phyloP scores from a whole-genome alignment of 2,888 invertebrate species.

The Xylophagus ater region DNA sequence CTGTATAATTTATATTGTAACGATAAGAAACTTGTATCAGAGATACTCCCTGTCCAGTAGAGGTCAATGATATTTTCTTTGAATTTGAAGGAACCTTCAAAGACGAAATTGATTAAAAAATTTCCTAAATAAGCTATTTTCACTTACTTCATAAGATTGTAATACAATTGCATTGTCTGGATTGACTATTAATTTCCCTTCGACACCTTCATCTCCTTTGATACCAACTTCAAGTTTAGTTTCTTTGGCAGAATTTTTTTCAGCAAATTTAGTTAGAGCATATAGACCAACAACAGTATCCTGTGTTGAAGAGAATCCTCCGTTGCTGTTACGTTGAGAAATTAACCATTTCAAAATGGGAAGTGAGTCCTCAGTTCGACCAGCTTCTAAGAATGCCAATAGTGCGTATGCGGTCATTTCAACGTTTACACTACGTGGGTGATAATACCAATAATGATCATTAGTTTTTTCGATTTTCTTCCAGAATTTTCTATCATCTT shows the following conservation, averaged over 20 bases:
- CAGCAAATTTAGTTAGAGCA: slow-evolving; percentile 40
- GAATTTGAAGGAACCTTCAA: slow-evolving; percentile 26
- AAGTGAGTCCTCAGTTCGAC: slow-evolving; percentile 40
- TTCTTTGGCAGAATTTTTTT: slow-evolving; percentile 40
- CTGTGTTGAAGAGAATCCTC: slow-evolving; percentile 67
- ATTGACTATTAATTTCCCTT: slow-evolving; percentile 48
- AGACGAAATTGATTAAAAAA: neutral
- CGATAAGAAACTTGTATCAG: slow-evolving; percentile 60
- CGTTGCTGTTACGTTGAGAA: slow-evolving; percentile 52
- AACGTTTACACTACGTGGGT: slow-evolving; percentile 52
- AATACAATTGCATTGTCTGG: slow-evolving; percentile 64
- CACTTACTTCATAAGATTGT: slow-evolving; percentile 56
- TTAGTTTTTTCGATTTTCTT: slow-evolving; percentile 47
- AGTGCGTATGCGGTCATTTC: slow-evolving; percentile 70
- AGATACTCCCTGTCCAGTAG: slow-evolving; percentile 66
- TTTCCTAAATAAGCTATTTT: neutral
- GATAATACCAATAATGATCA: slow-evolving; percentile 42
- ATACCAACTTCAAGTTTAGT: slow-evolving; percentile 42
- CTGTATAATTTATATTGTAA: slow-evolving; percentile 66
- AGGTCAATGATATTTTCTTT: slow-evolving; percentile 54
- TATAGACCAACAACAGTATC: slow-evolving; percentile 66
- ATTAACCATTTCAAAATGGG: slow-evolving; percentile 62
- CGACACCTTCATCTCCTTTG: slow-evolving; percentile 17
- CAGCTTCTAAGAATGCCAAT: slow-evolving; percentile 54
- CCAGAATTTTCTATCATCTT: too few relatives aligned